phyloP scores from a whole-genome alignment of 2,113 vertebrate species.

The Istiophorus platypterus region DNA sequence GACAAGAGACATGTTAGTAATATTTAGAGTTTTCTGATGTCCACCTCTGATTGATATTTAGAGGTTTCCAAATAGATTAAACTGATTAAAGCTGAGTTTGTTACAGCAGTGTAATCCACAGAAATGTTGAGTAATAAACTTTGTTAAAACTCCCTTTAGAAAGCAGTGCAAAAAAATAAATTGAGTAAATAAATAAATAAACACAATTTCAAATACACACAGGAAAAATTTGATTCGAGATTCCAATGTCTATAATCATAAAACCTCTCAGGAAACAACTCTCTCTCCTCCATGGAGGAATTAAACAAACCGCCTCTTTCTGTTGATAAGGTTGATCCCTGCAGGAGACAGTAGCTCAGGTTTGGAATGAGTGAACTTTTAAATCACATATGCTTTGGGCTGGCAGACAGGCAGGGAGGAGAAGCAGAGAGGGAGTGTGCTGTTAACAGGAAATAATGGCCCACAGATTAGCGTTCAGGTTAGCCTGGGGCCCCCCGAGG shows the following conservation, averaged over 20 bases:
- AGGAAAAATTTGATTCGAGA: constrained; percentile 23
- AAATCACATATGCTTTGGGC: constrained; percentile 77
- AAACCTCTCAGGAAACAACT: constrained; percentile 47
- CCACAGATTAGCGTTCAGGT: constrained; percentile 85
- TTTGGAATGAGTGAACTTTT: constrained; percentile 77
- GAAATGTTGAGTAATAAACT: not conserved
- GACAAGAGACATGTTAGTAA: not conserved
- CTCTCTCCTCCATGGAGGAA: constrained; percentile 49
- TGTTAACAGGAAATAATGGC: constrained; percentile 86
- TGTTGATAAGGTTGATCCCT: constrained; percentile 73
- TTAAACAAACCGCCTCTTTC: constrained; percentile 53
- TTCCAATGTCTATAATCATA: constrained; percentile 56
- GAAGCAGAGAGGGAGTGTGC: constrained; percentile 67
- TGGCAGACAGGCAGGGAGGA: constrained; percentile 65
- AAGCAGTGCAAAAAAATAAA: constrained; percentile 24
- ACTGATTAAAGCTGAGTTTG: not conserved
- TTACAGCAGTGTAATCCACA: not conserved
- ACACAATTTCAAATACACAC: constrained; percentile 14
- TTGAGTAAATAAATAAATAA: constrained; percentile 4
- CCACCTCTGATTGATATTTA: constrained; percentile 1
- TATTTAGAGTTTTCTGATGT: constrained; percentile 6
- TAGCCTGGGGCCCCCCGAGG: constrained; percentile 83
- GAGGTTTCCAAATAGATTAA: not conserved
- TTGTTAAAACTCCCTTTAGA: constrained; percentile 21
- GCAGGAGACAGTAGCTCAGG: constrained; percentile 68